These are phyloP conservation scores for Furcula furcula DNA, from an alignment of 2,888 invertebrate genomes.

Conservation along the genomic window DNA sequence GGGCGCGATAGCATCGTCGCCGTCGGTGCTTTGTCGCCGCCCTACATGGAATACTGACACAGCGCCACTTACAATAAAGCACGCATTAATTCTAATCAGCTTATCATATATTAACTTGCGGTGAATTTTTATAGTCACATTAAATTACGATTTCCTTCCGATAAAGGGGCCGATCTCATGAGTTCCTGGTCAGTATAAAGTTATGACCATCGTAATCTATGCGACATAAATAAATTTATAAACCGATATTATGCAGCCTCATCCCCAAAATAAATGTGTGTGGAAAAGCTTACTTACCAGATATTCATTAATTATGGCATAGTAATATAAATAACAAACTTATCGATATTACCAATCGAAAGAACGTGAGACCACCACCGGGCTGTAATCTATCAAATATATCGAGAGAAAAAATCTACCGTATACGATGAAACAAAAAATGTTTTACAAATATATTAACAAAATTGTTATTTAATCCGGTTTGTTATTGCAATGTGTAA, in stretches of 20 bases:
- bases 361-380: neutral
- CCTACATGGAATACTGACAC: conserved; percentile 1
- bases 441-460: neutral
- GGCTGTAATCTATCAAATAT: neutral
- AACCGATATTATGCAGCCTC: too few species aligned
- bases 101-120: neutral
- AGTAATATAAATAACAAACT: too few species aligned
- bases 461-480: neutral
- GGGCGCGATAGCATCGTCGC: conserved; percentile 1
- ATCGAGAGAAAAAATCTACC: neutral
- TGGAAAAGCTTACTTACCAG: too few species aligned
- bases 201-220: too few species aligned
- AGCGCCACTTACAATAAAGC: conserved; percentile 1
- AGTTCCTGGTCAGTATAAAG: too few species aligned
- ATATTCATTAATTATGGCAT: too few species aligned
- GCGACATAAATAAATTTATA: too few species aligned
- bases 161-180: too few species aligned
- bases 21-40: conserved; percentile 1
- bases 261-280: too few species aligned
- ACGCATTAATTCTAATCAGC: neutral
- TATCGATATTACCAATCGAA: too few species aligned
- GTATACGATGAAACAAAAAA: neutral
- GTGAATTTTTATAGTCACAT: conserved; percentile 1
- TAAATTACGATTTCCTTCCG: too few species aligned
- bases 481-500: neutral